A percentile compares a stretch with the other conserved stretches of the same genome.
These are phyloP conservation scores for Dipus sagitta DNA, from an alignment of 2,797 vertebrate genomes.

Conservation along the genomic window DNA sequence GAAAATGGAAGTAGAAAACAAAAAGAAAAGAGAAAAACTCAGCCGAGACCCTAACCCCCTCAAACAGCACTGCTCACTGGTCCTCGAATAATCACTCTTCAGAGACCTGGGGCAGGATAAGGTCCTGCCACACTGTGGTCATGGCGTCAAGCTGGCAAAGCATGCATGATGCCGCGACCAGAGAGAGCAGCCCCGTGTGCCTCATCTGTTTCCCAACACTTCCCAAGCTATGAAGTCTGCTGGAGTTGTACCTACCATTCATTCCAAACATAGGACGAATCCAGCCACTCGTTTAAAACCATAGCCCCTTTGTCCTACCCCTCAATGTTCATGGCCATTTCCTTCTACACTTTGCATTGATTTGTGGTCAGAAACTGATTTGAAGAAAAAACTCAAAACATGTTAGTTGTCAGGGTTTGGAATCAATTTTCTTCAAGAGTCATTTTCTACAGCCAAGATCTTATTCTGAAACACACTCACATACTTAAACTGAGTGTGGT, in stretches of 20 bases:
- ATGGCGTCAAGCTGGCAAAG: background rate
- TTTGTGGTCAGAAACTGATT: conserved; percentile 64
- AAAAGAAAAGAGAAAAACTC: background rate
- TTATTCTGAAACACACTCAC: background rate
- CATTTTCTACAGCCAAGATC: conserved; percentile 24
- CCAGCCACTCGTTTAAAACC: conserved; percentile 21
- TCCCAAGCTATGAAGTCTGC: background rate
- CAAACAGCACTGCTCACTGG: background rate
- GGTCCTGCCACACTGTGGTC: background rate
- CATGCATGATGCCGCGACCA: background rate
- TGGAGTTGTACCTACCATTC: background rate
- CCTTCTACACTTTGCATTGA: conserved; percentile 59
- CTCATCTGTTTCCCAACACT: conserved; percentile 7
- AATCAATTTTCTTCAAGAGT: conserved; percentile 19
- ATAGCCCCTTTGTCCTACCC: conserved; percentile 19
- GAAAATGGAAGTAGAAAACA: too few species aligned
- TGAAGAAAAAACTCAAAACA: conserved; percentile 39
- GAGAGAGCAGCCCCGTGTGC: background rate
- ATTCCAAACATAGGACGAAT: conserved; percentile 57
- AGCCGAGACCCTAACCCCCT: background rate
- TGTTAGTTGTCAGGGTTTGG: conserved; percentile 27
- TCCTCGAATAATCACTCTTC: background rate
- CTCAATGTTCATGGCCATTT: conserved; percentile 39
- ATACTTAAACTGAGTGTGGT: background rate
- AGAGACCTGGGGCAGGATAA: background rate